Conservation (phyloP, 2,888 invertebrate genomes). For the Anthrax anthrax region DNA sequence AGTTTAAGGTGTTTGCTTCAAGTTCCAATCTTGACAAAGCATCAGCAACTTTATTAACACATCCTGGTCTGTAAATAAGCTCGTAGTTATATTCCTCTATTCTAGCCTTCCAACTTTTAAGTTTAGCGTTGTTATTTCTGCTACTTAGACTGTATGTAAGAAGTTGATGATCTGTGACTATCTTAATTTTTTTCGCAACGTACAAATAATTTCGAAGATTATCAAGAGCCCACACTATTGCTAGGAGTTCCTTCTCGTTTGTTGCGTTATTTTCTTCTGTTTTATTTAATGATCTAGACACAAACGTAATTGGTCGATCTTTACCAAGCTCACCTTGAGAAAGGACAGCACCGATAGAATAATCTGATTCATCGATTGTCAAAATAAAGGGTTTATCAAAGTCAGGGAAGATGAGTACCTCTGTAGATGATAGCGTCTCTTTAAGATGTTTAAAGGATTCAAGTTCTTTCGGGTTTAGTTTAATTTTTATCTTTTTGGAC, state of each 20-base stretch:
- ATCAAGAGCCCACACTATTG: background rate
- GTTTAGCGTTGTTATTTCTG: background rate
- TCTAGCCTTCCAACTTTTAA: too few relatives aligned
- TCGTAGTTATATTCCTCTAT: background rate
- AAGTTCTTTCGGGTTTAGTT: too few relatives aligned
- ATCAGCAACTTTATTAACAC: too few relatives aligned
- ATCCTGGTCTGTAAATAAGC: conserved; percentile 8
- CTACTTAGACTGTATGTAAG: conserved; percentile 6
- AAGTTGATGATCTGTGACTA: conserved; percentile 12
- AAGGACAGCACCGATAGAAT: conserved; percentile 2
- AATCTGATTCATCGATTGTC: background rate
- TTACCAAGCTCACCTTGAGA: background rate
- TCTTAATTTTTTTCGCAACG: conserved; percentile 9
- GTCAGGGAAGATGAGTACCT: background rate
- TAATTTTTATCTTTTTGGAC: background rate
- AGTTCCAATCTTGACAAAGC: conserved; percentile 1
- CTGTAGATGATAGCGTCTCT: background rate
- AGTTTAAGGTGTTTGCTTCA: background rate
- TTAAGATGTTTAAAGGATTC: too few relatives aligned
- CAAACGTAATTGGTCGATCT: background rate
- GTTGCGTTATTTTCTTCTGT: conserved; percentile 11
- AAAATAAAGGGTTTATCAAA: background rate
- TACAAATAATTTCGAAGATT: conserved; percentile 10
- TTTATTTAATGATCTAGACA: conserved; percentile 2
- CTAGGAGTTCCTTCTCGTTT: conserved; percentile 10